A percentile compares a stretch with the other conserved stretches of the same genome.
phyloP scores from a whole-genome alignment of 1,140 invertebrate species.

The Musca domestica region DNA sequence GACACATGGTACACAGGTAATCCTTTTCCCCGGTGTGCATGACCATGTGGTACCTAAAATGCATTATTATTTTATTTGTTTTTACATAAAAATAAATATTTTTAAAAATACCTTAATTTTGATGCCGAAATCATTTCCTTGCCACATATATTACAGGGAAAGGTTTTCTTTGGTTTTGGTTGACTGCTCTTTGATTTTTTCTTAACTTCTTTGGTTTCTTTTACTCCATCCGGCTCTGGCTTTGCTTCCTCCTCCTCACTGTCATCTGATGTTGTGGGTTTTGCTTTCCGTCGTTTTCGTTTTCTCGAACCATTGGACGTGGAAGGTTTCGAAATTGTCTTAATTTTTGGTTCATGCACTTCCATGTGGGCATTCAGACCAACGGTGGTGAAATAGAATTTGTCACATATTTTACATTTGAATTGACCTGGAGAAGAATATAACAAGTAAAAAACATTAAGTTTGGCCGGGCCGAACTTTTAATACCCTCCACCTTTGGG shows the following conservation, averaged over 20 bases:
- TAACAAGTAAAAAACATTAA: not conserved
- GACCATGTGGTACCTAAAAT: slow-evolving; percentile 26
- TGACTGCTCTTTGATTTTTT: slow-evolving; percentile 1
- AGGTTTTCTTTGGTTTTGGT: slow-evolving; percentile 26
- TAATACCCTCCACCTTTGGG: too few species aligned
- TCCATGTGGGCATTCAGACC: slow-evolving; percentile 27
- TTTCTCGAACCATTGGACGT: not conserved
- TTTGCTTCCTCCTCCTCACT: not conserved
- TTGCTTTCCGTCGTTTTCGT: not conserved
- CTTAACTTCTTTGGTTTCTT: not conserved
- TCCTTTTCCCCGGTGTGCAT: slow-evolving; percentile 31
- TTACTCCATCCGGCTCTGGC: not conserved
- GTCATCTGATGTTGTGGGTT: not conserved
- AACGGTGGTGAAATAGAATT: slow-evolving; percentile 22
- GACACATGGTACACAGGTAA: slow-evolving; percentile 27
- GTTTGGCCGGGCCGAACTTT: too few species aligned
- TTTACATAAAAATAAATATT: not conserved
- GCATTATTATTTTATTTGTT: too few species aligned
- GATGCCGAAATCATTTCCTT: slow-evolving; percentile 28
- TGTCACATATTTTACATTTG: slow-evolving; percentile 23
- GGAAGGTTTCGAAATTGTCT: slow-evolving; percentile 4
- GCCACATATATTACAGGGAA: slow-evolving; percentile 28
- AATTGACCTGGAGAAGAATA: slow-evolving; percentile 16
- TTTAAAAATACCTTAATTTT: slow-evolving; percentile 21
- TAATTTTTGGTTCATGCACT: slow-evolving; percentile 20